phyloP scores from a whole-genome alignment of 64 coral and sea anemone species.

The Dendronephthya gigantea region DNA sequence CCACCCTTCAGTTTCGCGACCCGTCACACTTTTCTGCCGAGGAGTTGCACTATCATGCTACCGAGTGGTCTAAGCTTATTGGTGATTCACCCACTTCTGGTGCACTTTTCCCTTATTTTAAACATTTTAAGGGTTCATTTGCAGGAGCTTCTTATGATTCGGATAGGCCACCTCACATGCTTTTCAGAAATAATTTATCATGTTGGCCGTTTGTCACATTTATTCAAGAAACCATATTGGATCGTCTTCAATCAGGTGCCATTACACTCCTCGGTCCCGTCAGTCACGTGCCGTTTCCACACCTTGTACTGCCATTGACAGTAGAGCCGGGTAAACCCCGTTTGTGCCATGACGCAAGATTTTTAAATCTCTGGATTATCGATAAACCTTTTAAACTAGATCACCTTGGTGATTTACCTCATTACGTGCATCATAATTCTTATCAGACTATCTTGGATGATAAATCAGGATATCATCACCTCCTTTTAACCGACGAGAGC shows the following conservation, averaged over 20 bases:
- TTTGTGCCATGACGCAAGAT: background rate
- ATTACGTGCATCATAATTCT: background rate
- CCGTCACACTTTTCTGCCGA: background rate
- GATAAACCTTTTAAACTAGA: conserved; percentile 20
- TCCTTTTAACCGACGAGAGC: background rate
- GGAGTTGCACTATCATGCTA: background rate
- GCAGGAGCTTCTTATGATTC: background rate
- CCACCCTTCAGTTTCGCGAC: no score
- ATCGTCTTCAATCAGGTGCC: background rate
- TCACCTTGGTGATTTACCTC: background rate
- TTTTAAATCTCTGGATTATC: conserved; percentile 21
- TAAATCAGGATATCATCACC: no score
- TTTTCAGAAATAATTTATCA: background rate
- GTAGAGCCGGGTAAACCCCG: conserved; percentile 20
- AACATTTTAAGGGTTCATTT: background rate
- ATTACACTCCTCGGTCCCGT: conserved; percentile 10
- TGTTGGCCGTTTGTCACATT: background rate
- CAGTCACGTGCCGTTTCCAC: background rate
- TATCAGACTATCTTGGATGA: background rate
- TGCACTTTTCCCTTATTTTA: background rate
- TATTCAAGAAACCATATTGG: background rate
- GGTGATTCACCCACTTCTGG: background rate
- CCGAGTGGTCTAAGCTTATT: background rate
- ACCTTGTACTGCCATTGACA: conserved; percentile 7
- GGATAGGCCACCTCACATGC: background rate